Base-by-base conservation (phyloP, 2,797 vertebrate species). In the Micromesistius poutassou region DNA sequence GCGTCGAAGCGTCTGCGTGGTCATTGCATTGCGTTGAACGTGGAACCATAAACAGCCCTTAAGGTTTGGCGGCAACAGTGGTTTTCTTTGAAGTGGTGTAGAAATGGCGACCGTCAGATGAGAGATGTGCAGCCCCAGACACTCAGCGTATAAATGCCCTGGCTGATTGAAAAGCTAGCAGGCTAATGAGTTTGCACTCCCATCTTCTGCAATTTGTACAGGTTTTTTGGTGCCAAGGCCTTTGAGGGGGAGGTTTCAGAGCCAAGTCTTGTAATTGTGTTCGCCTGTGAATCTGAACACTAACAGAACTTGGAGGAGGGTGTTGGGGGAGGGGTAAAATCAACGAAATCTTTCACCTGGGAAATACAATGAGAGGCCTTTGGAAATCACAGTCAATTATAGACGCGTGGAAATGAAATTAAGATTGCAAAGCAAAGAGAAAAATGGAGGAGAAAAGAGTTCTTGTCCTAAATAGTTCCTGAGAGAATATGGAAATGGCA, bases 181-280 rank as follows among this genome's bases (percentile, higher is more conserved):
- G 91, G 90, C 92, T 94, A 94, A 94, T 94, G 92, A 94, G 92
- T 94, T 94, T 93, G 90, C 90, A 85, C 87, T 91, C 94, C 91
- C 92, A 93, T 93, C 91, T 92, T 84, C 87, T 87, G 78, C 89
- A 91, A 91, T 93, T 93, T 93, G 89, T 90, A 85, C 84, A 74
- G 81, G 85, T 91, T 91, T 94, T 93, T 94, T 93, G 92, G 92
- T 94, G 92, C 88, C 89, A 87, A 91, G 91, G 90, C 93, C 92
- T 94, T 92, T 91, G 7, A 8, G 7, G 36, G 36, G 79, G 92
- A 91, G 79, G 88, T 92, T 84, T 85, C 82, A 83, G 84, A 92
- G 91, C 91, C 90, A 92, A 88, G 83, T 86, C 86, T 87, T 88
- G 88, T 91, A 90, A 92, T 94, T 89, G 83, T 90, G 84, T 92